Evolutionary conservation across 64 coral and sea anemone species (phyloP).

Genomic region (Pocillopora verrucosa): DNA sequence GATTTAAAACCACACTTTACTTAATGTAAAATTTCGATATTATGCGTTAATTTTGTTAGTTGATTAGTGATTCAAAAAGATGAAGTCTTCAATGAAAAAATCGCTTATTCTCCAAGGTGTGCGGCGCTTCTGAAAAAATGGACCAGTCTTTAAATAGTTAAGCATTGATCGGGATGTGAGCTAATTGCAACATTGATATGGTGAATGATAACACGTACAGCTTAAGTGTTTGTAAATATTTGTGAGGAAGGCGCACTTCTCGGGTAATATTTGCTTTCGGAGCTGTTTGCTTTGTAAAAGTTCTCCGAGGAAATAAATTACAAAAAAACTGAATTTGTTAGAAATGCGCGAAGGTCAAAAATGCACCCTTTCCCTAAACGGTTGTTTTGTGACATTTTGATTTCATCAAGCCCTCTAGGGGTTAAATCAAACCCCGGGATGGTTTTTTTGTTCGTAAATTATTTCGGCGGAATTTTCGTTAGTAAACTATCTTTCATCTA

Average conservation of each 20-base stretch:
- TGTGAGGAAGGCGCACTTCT: neutral
- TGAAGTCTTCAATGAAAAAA: neutral
- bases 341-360: neutral
- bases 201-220: neutral
- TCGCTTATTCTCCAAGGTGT: neutral
- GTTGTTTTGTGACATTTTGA: too few relatives aligned
- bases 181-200: neutral
- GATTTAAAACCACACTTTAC: neutral
- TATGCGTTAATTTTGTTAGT: neutral
- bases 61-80: neutral
- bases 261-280: neutral
- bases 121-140: neutral
- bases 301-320: neutral
- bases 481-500: too few relatives aligned
- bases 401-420: too few relatives aligned
- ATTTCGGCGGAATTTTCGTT: too few relatives aligned
- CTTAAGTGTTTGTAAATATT: conserved; percentile 8
- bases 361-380: too few relatives aligned
- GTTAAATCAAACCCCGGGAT: too few relatives aligned
- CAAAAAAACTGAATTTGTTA: neutral
- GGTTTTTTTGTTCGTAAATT: too few relatives aligned
- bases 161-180: neutral
- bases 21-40: neutral
- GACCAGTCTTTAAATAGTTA: neutral
- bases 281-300: neutral